Evolutionary conservation across 2,113 vertebrate species (phyloP).

Genomic region (Pluvianellus socialis): DNA sequence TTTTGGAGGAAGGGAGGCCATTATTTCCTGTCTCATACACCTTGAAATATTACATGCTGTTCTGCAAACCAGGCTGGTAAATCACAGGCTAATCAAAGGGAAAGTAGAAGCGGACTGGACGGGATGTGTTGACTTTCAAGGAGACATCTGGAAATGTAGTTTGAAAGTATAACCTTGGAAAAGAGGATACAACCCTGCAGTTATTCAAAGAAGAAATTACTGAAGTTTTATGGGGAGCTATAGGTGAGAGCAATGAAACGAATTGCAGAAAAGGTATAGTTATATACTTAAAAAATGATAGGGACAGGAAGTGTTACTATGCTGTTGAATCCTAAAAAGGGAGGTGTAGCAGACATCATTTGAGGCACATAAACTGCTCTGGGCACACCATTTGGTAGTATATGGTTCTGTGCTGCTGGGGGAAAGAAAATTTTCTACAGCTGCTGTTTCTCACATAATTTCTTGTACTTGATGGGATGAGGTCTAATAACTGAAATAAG

Average conservation of each 20-base stretch:
- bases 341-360: background rate
- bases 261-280: background rate
- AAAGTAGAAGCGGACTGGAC: background rate
- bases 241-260: background rate
- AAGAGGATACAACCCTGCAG: background rate
- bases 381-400: background rate
- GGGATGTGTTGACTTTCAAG: background rate
- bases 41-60: background rate
- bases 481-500: background rate
- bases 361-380: background rate
- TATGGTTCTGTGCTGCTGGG: background rate
- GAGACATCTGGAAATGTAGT: background rate
- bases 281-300: background rate
- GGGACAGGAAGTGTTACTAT: background rate
- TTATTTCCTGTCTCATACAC: background rate
- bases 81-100: background rate
- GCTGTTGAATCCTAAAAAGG: background rate
- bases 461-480: background rate
- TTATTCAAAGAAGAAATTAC: background rate
- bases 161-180: background rate
- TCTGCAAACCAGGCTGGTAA: background rate
- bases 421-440: background rate
- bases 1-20: background rate
- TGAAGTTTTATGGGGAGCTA: background rate
- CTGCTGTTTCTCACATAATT: background rate